Evolutionary conservation across 2,113 vertebrate species (phyloP).

Genomic region (Ardeotis arabs): DNA sequence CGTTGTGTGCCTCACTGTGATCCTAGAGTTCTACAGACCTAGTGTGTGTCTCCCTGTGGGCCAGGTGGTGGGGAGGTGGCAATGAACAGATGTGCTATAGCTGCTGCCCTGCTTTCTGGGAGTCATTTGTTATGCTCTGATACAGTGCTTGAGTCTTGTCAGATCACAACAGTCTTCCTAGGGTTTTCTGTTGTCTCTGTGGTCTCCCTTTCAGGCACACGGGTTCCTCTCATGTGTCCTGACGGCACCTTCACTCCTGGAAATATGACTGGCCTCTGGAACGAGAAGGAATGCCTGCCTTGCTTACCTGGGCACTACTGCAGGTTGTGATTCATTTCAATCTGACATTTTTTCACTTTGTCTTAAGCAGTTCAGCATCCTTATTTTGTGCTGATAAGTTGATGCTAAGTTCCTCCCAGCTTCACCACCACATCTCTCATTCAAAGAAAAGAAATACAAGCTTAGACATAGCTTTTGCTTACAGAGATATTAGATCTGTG

Average conservation of each 20-base stretch:
- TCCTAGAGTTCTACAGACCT: background rate
- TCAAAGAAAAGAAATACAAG: background rate
- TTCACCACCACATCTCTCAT: background rate
- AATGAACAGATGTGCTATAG: background rate
- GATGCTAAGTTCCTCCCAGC: fast-evolving
- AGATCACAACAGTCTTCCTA: fast-evolving
- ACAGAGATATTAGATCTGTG: background rate
- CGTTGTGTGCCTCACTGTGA: background rate
- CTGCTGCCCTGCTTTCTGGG: background rate
- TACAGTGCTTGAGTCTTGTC: fast-evolving
- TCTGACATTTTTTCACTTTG: background rate
- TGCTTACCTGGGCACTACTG: conserved; percentile 90
- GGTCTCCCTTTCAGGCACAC: conserved; percentile 73
- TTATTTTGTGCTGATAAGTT: background rate
- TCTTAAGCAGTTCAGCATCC: background rate
- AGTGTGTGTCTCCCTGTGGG: background rate
- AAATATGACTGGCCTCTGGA: conserved; percentile 77
- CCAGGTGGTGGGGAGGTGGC: background rate
- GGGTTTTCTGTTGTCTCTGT: background rate
- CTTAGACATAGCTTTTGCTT: background rate
- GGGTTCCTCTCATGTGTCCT: conserved; percentile 81
- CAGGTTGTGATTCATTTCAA: conserved; percentile 66
- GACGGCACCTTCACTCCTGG: conserved; percentile 85
- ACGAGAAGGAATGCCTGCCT: conserved; percentile 81
- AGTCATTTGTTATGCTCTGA: background rate